Evolutionary conservation across 2,113 vertebrate genomes (phyloP), one percentile per base, ranked within the genome.

Genomic region (Hucho hucho): DNA sequence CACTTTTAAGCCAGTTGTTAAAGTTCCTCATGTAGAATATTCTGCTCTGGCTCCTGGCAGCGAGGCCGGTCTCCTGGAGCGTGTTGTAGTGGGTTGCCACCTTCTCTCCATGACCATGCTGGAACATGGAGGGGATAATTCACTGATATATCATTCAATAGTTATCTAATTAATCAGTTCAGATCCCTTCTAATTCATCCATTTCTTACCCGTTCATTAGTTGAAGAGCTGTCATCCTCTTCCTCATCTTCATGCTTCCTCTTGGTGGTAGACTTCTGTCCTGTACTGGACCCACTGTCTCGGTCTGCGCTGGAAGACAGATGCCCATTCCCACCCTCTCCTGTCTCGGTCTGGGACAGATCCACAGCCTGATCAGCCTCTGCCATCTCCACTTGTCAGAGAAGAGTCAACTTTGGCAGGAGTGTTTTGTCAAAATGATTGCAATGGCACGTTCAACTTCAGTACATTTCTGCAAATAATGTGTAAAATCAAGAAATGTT

Each of bases 1-100:
- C 93, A 0, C 97, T 99, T 91, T 99, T 99, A 74, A 99, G 92
- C 98, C 97, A 99, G 84, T 99, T 99, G 93, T 99, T 99, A 83
- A 99, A 99, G 89, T 99, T 99, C 75, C 97, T 95, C 89, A 99
- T 93, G 91, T 96, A 95, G 88, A 98, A 95, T 80, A 99, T 99
- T 68, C 95, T 93, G 87, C 96, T 98, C 75, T 91, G 94, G 81
- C 92, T 98, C 14, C 97, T 94, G 25, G 92, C 95, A 18, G 93
- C 94, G 76, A 97, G 87, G 4, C 98, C 97, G 18, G 94, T 92
- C 82, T 99, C 98, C 84, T 98, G 94, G 67, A 97, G 94, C 4
- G 93, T 89, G 83, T 99, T 99, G 76, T 99, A 99, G 87, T 99
- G 97, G 29, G 90, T 93, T 25, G 97, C 98, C 26, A 99, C 98